phyloP scores from a whole-genome alignment of 2,113 vertebrate genomes.

The Sterna hirundo region DNA sequence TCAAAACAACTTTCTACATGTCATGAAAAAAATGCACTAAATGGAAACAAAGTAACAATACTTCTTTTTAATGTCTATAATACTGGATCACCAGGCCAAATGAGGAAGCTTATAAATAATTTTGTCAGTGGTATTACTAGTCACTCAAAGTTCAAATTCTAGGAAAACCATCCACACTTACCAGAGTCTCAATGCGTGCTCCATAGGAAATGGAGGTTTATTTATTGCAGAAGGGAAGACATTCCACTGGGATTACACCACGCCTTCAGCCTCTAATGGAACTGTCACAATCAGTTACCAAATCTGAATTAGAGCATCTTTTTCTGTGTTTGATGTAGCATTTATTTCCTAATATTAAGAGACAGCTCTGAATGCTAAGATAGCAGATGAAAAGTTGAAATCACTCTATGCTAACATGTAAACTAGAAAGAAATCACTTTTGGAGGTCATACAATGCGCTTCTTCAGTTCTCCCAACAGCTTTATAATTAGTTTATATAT shows the following conservation, averaged over 20 bases:
- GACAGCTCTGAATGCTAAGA: constrained; percentile 5
- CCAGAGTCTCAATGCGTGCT: neutral
- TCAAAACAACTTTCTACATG: neutral
- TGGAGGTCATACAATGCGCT: neutral
- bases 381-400: neutral
- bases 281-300: constrained; percentile 26
- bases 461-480: constrained; percentile 11
- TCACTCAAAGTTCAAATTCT: neutral
- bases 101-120: neutral
- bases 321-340: neutral
- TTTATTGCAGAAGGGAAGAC: constrained; percentile 8
- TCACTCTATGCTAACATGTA: neutral
- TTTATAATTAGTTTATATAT: neutral
- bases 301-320: constrained; percentile 8
- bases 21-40: neutral
- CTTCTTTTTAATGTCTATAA: neutral
- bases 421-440: neutral
- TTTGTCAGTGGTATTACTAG: neutral
- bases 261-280: constrained; percentile 5
- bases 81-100: neutral
- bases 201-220: neutral
- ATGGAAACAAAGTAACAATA: neutral
- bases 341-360: neutral
- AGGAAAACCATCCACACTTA: neutral
- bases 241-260: constrained; percentile 15